phyloP scores from a whole-genome alignment of 2,797 vertebrate species.

The Taeniopygia guttata region DNA sequence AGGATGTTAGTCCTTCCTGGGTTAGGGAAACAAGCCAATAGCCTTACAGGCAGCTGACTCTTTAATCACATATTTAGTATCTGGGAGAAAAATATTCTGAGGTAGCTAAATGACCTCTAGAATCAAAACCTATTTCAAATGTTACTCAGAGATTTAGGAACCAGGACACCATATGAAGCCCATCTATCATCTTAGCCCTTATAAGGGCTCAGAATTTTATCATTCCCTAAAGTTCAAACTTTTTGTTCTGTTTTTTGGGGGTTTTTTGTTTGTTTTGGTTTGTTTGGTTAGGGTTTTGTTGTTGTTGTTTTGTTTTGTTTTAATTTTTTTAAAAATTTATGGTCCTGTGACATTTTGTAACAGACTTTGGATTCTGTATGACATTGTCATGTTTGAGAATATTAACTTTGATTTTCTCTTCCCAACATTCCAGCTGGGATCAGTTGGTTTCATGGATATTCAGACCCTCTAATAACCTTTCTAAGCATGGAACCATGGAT shows the following conservation, averaged over 20 bases:
- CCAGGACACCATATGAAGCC: not conserved
- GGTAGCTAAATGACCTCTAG: constrained; percentile 7
- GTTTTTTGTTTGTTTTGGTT: not conserved
- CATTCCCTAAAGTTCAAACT: rapidly evolving
- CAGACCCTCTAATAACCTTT: not conserved
- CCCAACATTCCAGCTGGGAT: not conserved
- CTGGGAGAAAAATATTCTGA: constrained; percentile 9
- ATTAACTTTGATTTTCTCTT: not conserved
- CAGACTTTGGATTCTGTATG: not conserved
- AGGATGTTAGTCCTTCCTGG: constrained; percentile 27
- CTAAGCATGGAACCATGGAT: not conserved
- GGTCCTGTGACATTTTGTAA: not conserved
- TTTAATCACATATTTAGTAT: constrained; percentile 53
- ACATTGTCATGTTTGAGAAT: not conserved
- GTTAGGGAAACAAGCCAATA: constrained; percentile 41
- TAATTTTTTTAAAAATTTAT: not conserved
- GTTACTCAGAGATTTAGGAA: not conserved
- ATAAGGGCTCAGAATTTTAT: not conserved
- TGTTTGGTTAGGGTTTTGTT: rapidly evolving
- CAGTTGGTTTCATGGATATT: not conserved
- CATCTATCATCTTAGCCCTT: not conserved
- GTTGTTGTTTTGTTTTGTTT: not conserved
- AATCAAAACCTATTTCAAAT: not conserved
- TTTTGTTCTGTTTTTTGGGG: not conserved
- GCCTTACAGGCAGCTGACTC: constrained; percentile 33